A percentile compares a stretch with the other conserved stretches of the same genome.
Evolutionary conservation across 2,888 invertebrate species (phyloP).

Genomic region (Ferdinandea cuprea): DNA sequence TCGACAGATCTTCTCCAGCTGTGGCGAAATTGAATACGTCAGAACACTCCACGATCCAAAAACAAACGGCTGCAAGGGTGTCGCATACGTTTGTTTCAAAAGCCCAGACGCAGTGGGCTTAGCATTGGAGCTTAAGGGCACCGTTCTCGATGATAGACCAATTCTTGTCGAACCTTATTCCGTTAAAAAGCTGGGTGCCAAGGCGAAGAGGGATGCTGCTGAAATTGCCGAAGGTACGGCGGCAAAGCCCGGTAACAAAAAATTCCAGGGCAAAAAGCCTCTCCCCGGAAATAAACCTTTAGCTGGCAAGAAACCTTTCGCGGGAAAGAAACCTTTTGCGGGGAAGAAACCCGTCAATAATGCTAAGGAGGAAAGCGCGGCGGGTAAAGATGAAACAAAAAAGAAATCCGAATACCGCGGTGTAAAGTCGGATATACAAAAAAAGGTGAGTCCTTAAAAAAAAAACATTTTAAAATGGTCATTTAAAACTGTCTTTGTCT

Average conservation of each 20-base stretch:
- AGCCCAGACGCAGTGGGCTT: slow-evolving; percentile 80
- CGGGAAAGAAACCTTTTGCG: slow-evolving; percentile 45
- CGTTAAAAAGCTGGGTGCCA: slow-evolving; percentile 79
- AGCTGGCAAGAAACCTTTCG: slow-evolving; percentile 73
- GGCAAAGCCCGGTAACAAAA: slow-evolving; percentile 6
- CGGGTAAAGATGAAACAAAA: slow-evolving; percentile 57
- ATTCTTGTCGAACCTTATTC: slow-evolving; percentile 81
- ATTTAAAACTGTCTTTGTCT: background rate
- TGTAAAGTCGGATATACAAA: slow-evolving; percentile 78
- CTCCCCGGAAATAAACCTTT: slow-evolving; percentile 75
- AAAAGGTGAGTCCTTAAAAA: slow-evolving; percentile 74
- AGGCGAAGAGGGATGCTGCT: slow-evolving; percentile 77
- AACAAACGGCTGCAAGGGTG: slow-evolving; percentile 81
- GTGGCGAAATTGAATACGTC: slow-evolving; percentile 82
- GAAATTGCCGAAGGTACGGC: slow-evolving; percentile 8
- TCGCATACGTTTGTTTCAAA: slow-evolving; percentile 82
- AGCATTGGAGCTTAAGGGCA: slow-evolving; percentile 81
- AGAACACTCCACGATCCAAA: slow-evolving; percentile 79
- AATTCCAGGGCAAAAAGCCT: background rate
- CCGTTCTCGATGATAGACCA: slow-evolving; percentile 81
- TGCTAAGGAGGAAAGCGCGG: background rate
- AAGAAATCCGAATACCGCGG: slow-evolving; percentile 81
- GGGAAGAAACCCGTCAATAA: background rate
- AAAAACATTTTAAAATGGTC: background rate
- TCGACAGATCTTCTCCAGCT: slow-evolving; percentile 81